These are phyloP conservation scores for Hemicrepidius hirtus DNA, from an alignment of 2,888 invertebrate species.

Conservation along the genomic window DNA sequence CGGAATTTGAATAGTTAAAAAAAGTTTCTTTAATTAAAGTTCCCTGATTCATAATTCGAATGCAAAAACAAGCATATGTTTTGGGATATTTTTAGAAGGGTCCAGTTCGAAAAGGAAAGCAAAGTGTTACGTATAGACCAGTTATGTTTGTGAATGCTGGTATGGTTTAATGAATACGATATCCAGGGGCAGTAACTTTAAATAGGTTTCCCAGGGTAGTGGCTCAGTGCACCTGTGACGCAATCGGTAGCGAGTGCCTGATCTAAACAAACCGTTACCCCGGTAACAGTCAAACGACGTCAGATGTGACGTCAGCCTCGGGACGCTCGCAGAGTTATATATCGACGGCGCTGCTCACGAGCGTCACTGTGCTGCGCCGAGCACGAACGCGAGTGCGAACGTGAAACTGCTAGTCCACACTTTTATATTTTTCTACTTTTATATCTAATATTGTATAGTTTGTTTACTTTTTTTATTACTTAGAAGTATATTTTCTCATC, in stretches of 20 bases:
- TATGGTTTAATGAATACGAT: constrained; percentile 46
- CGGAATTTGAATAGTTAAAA: too few species aligned
- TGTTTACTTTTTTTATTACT: constrained; percentile 67
- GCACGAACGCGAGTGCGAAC: constrained; percentile 67
- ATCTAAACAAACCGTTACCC: constrained; percentile 71
- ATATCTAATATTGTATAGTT: constrained; percentile 70
- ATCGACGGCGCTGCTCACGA: constrained; percentile 66
- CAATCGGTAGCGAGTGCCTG: constrained; percentile 75
- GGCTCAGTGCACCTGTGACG: constrained; percentile 75
- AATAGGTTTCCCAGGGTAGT: constrained; percentile 56
- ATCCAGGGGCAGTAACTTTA: constrained; percentile 51
- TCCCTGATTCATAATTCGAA: background rate
- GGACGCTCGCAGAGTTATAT: constrained; percentile 66
- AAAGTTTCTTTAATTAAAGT: too few species aligned
- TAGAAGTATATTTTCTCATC: constrained; percentile 68
- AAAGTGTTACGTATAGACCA: background rate
- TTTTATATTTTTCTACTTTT: constrained; percentile 72
- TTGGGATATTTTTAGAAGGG: constrained; percentile 35
- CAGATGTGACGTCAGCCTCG: constrained; percentile 67
- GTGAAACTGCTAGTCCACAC: constrained; percentile 70
- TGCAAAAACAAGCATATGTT: background rate
- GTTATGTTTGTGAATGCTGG: constrained; percentile 17
- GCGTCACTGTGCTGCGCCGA: constrained; percentile 69
- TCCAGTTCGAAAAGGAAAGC: constrained; percentile 39
- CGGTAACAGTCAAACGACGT: constrained; percentile 69